Evolutionary conservation across 2,888 invertebrate species (phyloP).

Genomic region (Gordius sp.): DNA sequence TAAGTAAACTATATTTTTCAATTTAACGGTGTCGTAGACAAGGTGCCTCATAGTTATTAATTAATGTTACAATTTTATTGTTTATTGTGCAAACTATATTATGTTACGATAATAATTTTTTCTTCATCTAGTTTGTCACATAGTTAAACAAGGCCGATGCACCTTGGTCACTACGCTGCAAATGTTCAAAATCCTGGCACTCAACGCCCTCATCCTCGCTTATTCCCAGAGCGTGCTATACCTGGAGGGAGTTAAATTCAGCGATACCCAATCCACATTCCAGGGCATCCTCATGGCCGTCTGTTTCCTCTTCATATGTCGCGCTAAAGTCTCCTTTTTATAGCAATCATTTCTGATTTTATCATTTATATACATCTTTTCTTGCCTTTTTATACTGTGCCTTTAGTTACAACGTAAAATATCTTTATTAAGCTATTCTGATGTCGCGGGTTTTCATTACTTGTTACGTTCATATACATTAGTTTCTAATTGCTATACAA

Average conservation of each 20-base stretch:
- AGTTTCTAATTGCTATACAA: too few relatives aligned
- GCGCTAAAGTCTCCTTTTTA: conserved; percentile 49
- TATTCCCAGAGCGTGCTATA: conserved; percentile 95
- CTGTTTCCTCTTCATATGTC: conserved; percentile 87
- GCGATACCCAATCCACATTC: conserved; percentile 83
- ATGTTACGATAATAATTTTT: too few relatives aligned
- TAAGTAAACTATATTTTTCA: too few relatives aligned
- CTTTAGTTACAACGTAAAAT: neutral
- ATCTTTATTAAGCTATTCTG: neutral
- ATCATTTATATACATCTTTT: neutral
- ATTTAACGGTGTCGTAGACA: too few relatives aligned
- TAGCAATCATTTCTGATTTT: neutral
- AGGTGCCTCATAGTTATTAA: too few relatives aligned
- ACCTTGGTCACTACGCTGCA: conserved; percentile 93
- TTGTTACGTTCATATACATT: too few relatives aligned
- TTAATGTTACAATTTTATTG: too few relatives aligned
- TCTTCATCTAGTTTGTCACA: conserved; percentile 94
- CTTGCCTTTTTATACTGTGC: neutral
- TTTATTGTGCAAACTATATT: too few relatives aligned
- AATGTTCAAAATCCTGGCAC: conserved; percentile 96
- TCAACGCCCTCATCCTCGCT: conserved; percentile 83
- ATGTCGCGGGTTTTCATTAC: too few relatives aligned
- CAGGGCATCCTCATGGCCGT: conserved; percentile 80
- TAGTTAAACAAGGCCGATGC: conserved; percentile 95
- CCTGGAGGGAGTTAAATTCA: conserved; percentile 84